Conservation (phyloP, 1,140 invertebrate species). For the Oedothorax gibbosus region DNA sequence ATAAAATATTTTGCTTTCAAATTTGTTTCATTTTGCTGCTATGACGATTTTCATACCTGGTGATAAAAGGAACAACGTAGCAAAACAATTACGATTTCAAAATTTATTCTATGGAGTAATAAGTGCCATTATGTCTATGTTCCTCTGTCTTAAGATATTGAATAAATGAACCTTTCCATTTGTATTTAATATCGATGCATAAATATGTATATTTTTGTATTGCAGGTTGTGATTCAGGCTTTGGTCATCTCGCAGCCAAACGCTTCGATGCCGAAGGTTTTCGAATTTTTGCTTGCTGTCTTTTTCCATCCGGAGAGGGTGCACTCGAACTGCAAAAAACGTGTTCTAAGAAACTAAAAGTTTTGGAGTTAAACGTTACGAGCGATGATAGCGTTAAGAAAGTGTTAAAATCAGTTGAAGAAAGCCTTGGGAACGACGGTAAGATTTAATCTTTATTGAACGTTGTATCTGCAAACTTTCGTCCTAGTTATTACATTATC, state of each 20-base stretch:
- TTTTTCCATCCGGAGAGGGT: conserved; percentile 70
- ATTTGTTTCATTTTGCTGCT: no score
- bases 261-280: conserved; percentile 68
- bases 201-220: not conserved
- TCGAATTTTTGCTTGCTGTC: conserved; percentile 76
- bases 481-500: not conserved
- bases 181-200: not conserved
- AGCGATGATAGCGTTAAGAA: conserved; percentile 72
- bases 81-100: no score
- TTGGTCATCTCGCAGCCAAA: conserved; percentile 53
- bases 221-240: conserved; percentile 62
- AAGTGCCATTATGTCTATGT: no score
- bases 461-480: no score
- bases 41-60: no score
- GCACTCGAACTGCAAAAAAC: conserved; percentile 64
- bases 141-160: no score
- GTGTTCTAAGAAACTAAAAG: conserved; percentile 66
- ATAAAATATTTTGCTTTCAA: no score
- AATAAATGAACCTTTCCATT: no score
- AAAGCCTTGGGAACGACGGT: conserved; percentile 35
- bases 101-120: no score
- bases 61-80: no score
- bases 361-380: conserved; percentile 77
- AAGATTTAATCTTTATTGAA: not conserved
- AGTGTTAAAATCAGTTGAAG: conserved; percentile 10